Base-by-base conservation (phyloP, 1,140 invertebrate species). In the Copidosoma floridanum region DNA sequence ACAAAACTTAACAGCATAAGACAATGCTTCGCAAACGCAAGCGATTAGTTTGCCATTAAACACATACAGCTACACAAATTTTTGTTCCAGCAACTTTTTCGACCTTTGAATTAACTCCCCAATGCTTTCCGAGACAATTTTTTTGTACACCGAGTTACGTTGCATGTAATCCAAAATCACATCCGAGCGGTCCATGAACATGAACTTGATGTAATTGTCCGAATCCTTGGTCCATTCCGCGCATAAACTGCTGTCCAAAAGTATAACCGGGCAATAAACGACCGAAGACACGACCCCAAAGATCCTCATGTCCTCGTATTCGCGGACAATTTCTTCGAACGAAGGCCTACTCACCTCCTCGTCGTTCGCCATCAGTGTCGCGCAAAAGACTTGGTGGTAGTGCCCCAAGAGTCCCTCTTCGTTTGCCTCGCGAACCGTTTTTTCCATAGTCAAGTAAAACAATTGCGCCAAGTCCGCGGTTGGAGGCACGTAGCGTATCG, bases 321-420 rank as follows among this genome's bases (percentile, higher is more conserved):
- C 68, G 21, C 71, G 38, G 1, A 72, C 4, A 26, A 80, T 40
- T 40, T 78, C 73, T 0, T 52, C 47, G 68, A 71, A 76, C 1
- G 65, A 12, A 0, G 77, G 75, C 21, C 63, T 35, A 6, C 54
- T 16, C 1, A 68, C 52, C 16, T 65, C 20, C 5, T 37, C 18
- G 12, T 61, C 27, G 20, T 63, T 54, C 1, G 63, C 26, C 2
- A 51, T 63, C 10, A 77, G 21, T n/a, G 50, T 63, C 8, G 71
- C 48, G 16, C 65, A 46, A 3, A 80, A 47, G 35, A 66, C 65
- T 1, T 66, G 56, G 26, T 79, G 74, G 65, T 82, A 82, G 61
- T 76, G 63, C 3, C 57, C 57, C 5, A 82, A 21, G 66, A 81
- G 68, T 3, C 72, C 61, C 5, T 50, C 43, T 10, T 72, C 65